Percentiles rank a stretch among this genome's conserved stretches.
Evolutionary conservation across 2,113 vertebrate species (phyloP).

Genomic region (Heliornis fulica): DNA sequence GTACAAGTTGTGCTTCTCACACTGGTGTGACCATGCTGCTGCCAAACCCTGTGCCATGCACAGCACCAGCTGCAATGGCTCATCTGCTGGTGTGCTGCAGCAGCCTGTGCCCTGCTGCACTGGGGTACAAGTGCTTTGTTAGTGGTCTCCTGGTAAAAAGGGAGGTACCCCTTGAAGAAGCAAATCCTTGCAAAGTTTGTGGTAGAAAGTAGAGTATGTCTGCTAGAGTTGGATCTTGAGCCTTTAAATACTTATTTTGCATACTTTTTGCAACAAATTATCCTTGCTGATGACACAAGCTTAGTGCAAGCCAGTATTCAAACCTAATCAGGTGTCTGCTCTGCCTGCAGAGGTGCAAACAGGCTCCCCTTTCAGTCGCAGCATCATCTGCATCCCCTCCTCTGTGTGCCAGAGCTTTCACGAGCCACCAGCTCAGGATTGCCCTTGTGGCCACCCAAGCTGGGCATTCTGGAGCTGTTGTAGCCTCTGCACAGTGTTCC

Average conservation of each 20-base stretch:
- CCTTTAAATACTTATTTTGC: not conserved
- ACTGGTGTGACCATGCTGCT: not conserved
- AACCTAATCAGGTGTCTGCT: not conserved
- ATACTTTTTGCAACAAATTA: not conserved
- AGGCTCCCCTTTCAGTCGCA: not conserved
- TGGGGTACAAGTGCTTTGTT: not conserved
- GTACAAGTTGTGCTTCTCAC: not conserved
- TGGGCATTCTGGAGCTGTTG: not conserved
- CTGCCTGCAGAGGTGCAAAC: not conserved
- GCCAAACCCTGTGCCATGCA: not conserved
- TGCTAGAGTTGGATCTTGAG: not conserved
- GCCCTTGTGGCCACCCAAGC: not conserved
- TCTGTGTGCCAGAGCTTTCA: not conserved
- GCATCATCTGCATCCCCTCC: not conserved
- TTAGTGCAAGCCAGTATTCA: not conserved
- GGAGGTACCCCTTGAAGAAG: not conserved
- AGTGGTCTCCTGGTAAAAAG: accelerated
- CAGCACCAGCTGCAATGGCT: accelerated
- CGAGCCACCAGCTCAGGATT: not conserved
- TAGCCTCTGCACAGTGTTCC: accelerated
- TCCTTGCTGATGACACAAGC: no score
- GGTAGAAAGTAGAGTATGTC: not conserved
- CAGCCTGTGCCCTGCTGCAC: not conserved
- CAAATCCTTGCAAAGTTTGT: not conserved
- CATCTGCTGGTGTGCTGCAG: accelerated